phyloP scores from a whole-genome alignment of 2,797 vertebrate species.

The Crypturellus tataupa region DNA sequence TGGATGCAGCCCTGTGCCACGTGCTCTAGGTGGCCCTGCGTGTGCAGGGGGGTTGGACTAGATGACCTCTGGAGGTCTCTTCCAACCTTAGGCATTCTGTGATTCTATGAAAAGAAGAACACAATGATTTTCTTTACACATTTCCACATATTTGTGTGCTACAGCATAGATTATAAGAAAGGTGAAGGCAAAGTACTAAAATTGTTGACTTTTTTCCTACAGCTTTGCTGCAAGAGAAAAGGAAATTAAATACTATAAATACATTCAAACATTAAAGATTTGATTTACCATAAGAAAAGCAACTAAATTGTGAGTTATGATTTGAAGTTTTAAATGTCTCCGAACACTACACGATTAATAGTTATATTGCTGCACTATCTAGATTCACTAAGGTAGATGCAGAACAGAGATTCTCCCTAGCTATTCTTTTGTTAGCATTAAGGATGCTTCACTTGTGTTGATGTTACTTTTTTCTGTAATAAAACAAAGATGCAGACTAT shows the following conservation, averaged over 20 bases:
- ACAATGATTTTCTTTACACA: neutral
- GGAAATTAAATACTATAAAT: conserved; percentile 41
- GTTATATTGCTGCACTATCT: conserved; percentile 28
- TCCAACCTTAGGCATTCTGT: too few species aligned
- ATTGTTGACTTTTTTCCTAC: neutral
- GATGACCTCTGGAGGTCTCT: too few species aligned
- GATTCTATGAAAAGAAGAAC: neutral
- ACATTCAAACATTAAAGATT: conserved; percentile 43
- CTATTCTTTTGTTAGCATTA: neutral
- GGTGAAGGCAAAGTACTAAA: neutral
- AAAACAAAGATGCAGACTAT: neutral
- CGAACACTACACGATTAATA: neutral
- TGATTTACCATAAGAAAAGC: conserved; percentile 37
- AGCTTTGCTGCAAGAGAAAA: neutral
- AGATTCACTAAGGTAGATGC: conserved; percentile 54
- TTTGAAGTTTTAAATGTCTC: conserved; percentile 21
- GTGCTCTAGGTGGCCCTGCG: too few species aligned
- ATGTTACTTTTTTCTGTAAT: neutral
- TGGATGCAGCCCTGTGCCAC: too few species aligned
- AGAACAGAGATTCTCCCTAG: conserved; percentile 41
- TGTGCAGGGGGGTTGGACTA: too few species aligned
- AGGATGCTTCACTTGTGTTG: neutral
- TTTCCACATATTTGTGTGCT: neutral
- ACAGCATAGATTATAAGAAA: neutral
- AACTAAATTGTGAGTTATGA: conserved; percentile 45